phyloP scores from a whole-genome alignment of 2,113 vertebrate genomes.

The Corvus moneduloides region DNA sequence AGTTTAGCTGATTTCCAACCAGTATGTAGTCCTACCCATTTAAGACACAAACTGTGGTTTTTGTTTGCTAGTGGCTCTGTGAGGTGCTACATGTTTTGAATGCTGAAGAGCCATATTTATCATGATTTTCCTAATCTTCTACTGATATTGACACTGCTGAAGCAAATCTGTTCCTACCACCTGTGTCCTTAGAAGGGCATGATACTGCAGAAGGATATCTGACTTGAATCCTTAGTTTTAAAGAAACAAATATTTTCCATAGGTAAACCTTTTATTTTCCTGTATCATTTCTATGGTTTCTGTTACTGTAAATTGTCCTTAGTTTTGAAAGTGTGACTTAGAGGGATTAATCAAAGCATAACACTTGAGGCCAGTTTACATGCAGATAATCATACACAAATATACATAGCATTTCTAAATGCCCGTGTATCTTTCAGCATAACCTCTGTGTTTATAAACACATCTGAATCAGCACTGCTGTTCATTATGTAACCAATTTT shows the following conservation, averaged over 20 bases:
- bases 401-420: not conserved
- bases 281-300: not conserved
- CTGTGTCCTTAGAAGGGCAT: not conserved
- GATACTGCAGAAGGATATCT: not conserved
- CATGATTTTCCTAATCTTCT: not conserved
- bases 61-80: not conserved
- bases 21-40: not conserved
- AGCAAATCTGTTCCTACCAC: not conserved
- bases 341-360: constrained; percentile 15
- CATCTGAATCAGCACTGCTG: not conserved
- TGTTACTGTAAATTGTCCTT: not conserved
- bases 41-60: not conserved
- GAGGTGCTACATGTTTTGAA: not conserved
- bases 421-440: not conserved
- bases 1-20: not conserved
- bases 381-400: not conserved
- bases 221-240: not conserved
- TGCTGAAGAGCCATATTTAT: not conserved
- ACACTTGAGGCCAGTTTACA: not conserved
- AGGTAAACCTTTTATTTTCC: not conserved
- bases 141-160: not conserved
- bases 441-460: constrained; percentile 25
- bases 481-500: constrained; percentile 1
- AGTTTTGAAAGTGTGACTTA: not conserved
- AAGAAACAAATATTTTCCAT: not conserved